Base-by-base conservation (phyloP, 1,140 invertebrate species). In the Apis cerana region DNA sequence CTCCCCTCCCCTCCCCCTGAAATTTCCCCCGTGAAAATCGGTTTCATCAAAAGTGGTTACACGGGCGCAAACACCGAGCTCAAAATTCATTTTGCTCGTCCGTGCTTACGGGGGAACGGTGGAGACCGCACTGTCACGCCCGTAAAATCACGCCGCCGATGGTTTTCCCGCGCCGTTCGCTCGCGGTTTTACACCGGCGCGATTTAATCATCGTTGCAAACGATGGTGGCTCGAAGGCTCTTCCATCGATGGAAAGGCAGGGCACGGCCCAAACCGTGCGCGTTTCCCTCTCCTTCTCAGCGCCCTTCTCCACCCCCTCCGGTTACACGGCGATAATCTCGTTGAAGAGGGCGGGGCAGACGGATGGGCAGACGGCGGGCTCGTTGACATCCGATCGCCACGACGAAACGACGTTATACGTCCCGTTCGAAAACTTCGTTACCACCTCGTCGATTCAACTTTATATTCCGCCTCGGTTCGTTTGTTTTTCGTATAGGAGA, bases 131-230 rank as follows among this genome's bases (percentile, higher is more conserved):
- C 61, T 54, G 54, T 80, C 52, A n/a, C 70, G 70, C 19, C 58
- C 27, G 56, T 80, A 80, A 80, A 75, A 80, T 80, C 79, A 65
- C 61, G 12, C n/a, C 19, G 17, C 19, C 52, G 59, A 70, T 62
- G 52, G 50, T 80, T 64, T 59, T 75, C 72, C 58, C 2, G 33
- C 33, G 33, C 33, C 27, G 27, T 27, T 21, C 62, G 33, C n/a
- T n/a, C 70, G 81, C 58, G 81, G 75, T 83, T 80, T 84, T 72
- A 50, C 17, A 67, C 70, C 71, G 59, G 56, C 59, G 43, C 52
- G 61, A 89, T 91, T 92, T 92, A 91, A 92, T 92, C 86, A 91
- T 89, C 90, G 90, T 78, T 91, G 89, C 90, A 90, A 91, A 92
- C 89, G 33, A 33, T 33, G 85, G 67, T 86, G 87, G 90, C 90